Conservation (phyloP, 2,888 invertebrate species). For the Apamea monoglypha region DNA sequence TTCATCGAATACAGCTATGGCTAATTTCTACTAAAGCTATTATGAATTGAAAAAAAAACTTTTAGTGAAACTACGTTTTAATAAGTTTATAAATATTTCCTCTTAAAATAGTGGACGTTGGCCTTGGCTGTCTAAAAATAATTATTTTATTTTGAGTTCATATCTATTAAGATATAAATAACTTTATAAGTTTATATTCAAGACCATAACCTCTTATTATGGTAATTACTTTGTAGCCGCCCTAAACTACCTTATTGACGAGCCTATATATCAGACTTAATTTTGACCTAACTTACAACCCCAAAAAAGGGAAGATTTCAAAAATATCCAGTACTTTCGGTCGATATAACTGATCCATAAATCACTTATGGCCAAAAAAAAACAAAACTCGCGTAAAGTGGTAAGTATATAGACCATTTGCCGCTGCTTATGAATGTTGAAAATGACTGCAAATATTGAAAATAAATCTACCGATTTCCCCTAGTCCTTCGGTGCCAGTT, state of each 20-base stretch:
- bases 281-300: neutral
- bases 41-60: neutral
- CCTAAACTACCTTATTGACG: slow-evolving; percentile 47
- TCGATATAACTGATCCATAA: neutral
- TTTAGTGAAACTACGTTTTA: neutral
- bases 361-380: neutral
- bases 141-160: neutral
- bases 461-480: neutral
- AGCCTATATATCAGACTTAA: neutral
- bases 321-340: neutral
- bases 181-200: neutral
- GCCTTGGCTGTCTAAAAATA: neutral
- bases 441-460: neutral
- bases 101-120: neutral
- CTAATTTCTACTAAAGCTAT: slow-evolving; percentile 4
- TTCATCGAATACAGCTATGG: neutral
- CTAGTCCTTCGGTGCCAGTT: neutral
- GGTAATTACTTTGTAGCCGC: slow-evolving; percentile 16
- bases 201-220: neutral
- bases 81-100: neutral
- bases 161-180: neutral
- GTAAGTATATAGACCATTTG: neutral
- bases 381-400: neutral
- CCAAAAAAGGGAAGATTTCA: neutral
- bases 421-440: neutral